Percentiles rank a stretch among this genome's conserved stretches.
Conservation (phyloP, 2,888 invertebrate species). For the Hemicrepidius hirtus region DNA sequence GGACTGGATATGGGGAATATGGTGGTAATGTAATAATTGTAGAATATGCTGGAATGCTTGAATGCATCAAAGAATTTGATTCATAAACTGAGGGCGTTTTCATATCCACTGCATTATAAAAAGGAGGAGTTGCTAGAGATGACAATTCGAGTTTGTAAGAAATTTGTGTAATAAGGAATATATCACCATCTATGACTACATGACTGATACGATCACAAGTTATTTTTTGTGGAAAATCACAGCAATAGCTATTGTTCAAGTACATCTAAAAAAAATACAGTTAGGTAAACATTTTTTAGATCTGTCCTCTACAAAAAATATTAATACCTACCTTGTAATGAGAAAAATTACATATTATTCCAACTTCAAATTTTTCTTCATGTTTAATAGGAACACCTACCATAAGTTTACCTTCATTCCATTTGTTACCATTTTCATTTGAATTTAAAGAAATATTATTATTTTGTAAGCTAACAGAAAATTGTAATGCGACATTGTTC, state of each 20-base stretch:
- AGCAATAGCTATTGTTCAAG: constrained; percentile 82
- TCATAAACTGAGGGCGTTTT: not conserved
- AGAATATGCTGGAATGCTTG: too few relatives aligned
- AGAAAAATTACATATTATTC: constrained; percentile 77
- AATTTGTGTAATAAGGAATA: constrained; percentile 74
- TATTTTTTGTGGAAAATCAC: constrained; percentile 81
- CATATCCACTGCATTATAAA: constrained; percentile 4
- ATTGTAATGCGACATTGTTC: constrained; percentile 82
- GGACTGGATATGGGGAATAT: not conserved
- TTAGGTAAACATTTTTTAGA: not conserved
- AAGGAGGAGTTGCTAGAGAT: not conserved
- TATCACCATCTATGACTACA: constrained; percentile 82
- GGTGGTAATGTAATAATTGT: not conserved
- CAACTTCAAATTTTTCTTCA: constrained; percentile 79
- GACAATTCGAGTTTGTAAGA: not conserved
- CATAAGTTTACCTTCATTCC: constrained; percentile 74
- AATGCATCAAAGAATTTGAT: not conserved
- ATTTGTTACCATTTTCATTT: constrained; percentile 70
- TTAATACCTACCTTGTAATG: constrained; percentile 65
- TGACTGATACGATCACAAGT: constrained; percentile 78
- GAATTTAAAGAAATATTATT: constrained; percentile 73
- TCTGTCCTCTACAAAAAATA: too few relatives aligned
- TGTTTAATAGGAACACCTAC: constrained; percentile 73
- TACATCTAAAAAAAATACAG: constrained; percentile 16
- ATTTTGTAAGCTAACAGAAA: constrained; percentile 74